These are phyloP conservation scores for Pseudococcus jackbeardsleyi DNA, from an alignment of 2,888 invertebrate genomes.

Conservation along the genomic window DNA sequence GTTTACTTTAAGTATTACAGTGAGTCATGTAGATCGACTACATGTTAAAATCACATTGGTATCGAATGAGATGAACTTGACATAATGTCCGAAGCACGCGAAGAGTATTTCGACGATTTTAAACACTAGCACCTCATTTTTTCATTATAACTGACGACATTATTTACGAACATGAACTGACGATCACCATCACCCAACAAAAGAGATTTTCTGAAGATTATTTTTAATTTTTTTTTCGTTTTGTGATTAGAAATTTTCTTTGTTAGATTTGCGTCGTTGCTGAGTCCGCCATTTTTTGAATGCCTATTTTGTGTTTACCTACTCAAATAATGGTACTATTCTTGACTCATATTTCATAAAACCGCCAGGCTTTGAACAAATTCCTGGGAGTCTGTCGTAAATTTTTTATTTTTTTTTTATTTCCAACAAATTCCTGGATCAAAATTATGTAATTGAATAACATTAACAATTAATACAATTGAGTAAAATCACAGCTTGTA, in stretches of 20 bases:
- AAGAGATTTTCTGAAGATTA: not conserved
- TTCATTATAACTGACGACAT: not conserved
- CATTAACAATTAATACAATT: too few relatives aligned
- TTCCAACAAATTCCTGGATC: too few relatives aligned
- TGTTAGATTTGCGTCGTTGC: not conserved
- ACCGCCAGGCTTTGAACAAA: not conserved
- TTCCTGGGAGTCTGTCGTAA: not conserved
- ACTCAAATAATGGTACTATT: not conserved
- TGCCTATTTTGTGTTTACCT: not conserved
- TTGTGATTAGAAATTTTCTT: slow-evolving; percentile 16
- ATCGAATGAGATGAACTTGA: not conserved
- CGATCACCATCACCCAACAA: not conserved
- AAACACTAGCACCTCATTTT: not conserved
- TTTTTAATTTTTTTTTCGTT: not conserved
- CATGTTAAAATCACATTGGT: slow-evolving; percentile 22
- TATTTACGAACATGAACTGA: not conserved
- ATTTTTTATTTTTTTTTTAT: too few relatives aligned
- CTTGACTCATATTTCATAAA: not conserved
- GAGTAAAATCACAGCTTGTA: too few relatives aligned
- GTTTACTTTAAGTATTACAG: not conserved
- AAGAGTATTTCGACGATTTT: not conserved
- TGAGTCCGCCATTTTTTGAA: not conserved
- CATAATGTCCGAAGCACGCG: not conserved
- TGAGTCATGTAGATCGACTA: not conserved
- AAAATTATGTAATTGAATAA: too few relatives aligned